These are phyloP conservation scores for Eremophila alpestris DNA, from an alignment of 2,797 vertebrate species.

Conservation along the genomic window DNA sequence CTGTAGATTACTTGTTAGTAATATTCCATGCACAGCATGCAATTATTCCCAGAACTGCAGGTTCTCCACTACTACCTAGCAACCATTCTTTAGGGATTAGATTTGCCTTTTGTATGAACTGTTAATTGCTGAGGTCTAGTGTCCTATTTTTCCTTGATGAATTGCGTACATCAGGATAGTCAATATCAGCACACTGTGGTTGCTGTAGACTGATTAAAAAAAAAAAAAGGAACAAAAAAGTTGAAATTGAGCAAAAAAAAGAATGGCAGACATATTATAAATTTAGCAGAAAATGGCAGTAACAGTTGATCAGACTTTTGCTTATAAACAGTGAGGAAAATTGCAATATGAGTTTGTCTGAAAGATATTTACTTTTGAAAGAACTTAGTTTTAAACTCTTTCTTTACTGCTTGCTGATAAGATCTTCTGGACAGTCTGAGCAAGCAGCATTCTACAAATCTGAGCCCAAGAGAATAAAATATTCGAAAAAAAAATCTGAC, in stretches of 20 bases:
- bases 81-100: neutral
- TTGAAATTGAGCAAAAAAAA: neutral
- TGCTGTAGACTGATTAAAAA: neutral
- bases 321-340: neutral
- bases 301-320: neutral
- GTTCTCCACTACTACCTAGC: neutral
- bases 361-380: neutral
- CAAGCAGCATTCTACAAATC: neutral
- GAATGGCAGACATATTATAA: neutral
- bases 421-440: neutral
- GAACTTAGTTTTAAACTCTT: neutral
- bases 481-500: neutral
- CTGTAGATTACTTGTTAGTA: neutral
- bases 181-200: neutral
- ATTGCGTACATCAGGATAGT: neutral
- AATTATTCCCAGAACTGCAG: neutral
- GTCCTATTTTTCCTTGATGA: neutral
- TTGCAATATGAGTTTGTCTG: neutral
- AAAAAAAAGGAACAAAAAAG: neutral
- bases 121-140: neutral
- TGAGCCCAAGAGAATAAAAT: neutral
- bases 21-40: neutral
- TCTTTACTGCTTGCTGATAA: neutral
- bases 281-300: neutral
- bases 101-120: neutral